Evolutionary conservation across 2,113 vertebrate genomes (phyloP).

Genomic region (Phoxinus phoxinus): DNA sequence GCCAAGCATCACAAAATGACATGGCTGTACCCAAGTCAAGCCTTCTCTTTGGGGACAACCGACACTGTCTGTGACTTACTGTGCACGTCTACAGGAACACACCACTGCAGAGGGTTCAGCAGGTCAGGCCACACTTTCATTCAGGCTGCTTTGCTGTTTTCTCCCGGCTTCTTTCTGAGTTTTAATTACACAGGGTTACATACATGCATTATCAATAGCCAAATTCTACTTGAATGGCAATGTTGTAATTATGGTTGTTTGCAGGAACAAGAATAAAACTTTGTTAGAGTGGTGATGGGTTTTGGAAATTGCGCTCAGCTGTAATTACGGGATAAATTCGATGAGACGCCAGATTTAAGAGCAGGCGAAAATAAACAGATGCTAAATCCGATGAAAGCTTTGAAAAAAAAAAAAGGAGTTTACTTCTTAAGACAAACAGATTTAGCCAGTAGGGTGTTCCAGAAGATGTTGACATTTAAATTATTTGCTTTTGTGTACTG

Average conservation of each 20-base stretch:
- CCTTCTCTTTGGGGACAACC: slow-evolving; percentile 53
- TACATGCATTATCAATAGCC: slow-evolving; percentile 60
- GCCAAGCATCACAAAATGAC: slow-evolving; percentile 66
- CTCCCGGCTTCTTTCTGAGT: slow-evolving; percentile 35
- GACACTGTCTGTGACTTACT: slow-evolving; percentile 57
- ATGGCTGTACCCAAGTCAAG: slow-evolving; percentile 65
- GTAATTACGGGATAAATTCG: slow-evolving; percentile 66
- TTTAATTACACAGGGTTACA: slow-evolving; percentile 63
- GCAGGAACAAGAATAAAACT: slow-evolving; percentile 59
- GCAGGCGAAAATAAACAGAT: slow-evolving; percentile 16
- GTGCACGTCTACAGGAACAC: not conserved
- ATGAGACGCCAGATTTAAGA: slow-evolving; percentile 47
- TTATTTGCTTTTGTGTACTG: not conserved
- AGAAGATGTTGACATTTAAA: slow-evolving; percentile 1
- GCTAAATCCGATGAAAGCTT: slow-evolving; percentile 50
- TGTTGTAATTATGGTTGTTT: slow-evolving; percentile 67
- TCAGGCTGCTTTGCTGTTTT: slow-evolving; percentile 1
- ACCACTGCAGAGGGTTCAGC: not conserved
- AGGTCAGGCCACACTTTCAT: not conserved
- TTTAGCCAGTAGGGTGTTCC: slow-evolving; percentile 14
- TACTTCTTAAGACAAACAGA: slow-evolving; percentile 1
- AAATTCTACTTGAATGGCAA: slow-evolving; percentile 62
- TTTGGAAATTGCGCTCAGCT: slow-evolving; percentile 59
- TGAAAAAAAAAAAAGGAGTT: slow-evolving; percentile 1
- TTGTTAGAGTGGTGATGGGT: slow-evolving; percentile 59